Evolutionary conservation across 2,113 vertebrate species (phyloP).

Genomic region (Nycticorax nycticorax): DNA sequence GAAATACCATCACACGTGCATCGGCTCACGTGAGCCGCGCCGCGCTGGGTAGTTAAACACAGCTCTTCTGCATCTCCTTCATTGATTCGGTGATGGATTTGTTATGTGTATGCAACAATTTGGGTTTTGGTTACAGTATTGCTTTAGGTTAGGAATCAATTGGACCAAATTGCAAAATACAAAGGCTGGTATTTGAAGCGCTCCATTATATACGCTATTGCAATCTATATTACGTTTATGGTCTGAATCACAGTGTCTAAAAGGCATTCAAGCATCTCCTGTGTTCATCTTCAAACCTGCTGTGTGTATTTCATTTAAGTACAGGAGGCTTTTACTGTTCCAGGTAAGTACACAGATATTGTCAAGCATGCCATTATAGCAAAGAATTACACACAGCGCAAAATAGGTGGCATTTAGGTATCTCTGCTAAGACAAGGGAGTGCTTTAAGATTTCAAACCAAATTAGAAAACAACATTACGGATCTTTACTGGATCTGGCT

Average conservation of each 20-base stretch:
- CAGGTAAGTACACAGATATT: background rate
- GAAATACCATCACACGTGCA: background rate
- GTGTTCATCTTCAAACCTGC: conserved; percentile 17
- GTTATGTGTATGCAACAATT: background rate
- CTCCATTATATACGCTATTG: background rate
- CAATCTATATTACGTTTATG: conserved; percentile 26
- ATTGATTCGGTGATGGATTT: background rate
- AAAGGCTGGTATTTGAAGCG: background rate
- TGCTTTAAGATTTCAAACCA: background rate
- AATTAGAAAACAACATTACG: background rate
- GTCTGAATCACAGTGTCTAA: background rate
- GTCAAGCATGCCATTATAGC: background rate
- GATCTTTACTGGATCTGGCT: background rate
- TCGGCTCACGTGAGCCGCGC: accelerated
- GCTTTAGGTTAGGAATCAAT: background rate
- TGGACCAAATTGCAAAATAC: background rate
- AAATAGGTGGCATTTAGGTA: background rate
- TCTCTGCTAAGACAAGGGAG: background rate
- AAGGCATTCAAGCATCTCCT: background rate
- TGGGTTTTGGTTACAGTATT: background rate
- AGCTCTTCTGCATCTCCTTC: background rate
- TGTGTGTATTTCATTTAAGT: conserved; percentile 2
- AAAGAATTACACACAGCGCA: background rate
- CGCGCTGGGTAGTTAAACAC: background rate
- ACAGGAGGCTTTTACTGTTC: conserved; percentile 5